Base-by-base conservation (phyloP, 2,797 vertebrate species). In the Zenarchopterus dispar region DNA sequence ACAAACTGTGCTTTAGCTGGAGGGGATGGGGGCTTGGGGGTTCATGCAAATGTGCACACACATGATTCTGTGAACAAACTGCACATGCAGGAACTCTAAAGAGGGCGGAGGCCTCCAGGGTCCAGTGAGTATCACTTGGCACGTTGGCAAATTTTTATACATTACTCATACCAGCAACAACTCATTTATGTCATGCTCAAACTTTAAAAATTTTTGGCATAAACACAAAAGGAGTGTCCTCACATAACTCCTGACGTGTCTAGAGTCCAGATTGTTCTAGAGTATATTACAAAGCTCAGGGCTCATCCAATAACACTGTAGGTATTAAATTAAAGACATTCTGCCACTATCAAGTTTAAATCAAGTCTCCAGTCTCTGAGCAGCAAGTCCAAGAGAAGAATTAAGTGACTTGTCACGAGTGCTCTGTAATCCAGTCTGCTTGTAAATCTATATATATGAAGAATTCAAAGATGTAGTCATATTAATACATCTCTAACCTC, bases 1-100 rank as follows among this genome's bases (percentile, higher is more conserved):
- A 88, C 86, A 80, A 81, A 86, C 88, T 85, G 74, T 71, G 59
- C 81, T 58, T 51, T 23, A 6, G 45, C 70, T n/a, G n/a, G n/a
- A n/a, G n/a, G n/a, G n/a, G n/a, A n/a, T n/a, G n/a, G n/a, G n/a
- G n/a, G n/a, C n/a, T n/a, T n/a, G n/a, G n/a, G n/a, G n/a, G n/a
- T n/a, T n/a, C 48, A 80, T 75, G 67, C 71, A 80, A 84, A 88
- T 67, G 42, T 21, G 16, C 8, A 13, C 56, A 56, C 19, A 53
- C 48, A 73, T 56, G 55, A 59, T 61, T 51, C 33, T 17, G 11
- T n/a, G 21, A 31, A 74, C 60, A 62, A 73, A 71, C 72, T 1
- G 65, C 54, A 62, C 8, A 44, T 10, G 54, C 18, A 22, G 19
- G 9, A 21, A 45, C 18, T 75, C 8, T 50, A 48, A 72, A 57